Evolutionary conservation across 2,888 invertebrate genomes (phyloP), one percentile per base, ranked within the genome.

Genomic region (Campoletis raptor): DNA sequence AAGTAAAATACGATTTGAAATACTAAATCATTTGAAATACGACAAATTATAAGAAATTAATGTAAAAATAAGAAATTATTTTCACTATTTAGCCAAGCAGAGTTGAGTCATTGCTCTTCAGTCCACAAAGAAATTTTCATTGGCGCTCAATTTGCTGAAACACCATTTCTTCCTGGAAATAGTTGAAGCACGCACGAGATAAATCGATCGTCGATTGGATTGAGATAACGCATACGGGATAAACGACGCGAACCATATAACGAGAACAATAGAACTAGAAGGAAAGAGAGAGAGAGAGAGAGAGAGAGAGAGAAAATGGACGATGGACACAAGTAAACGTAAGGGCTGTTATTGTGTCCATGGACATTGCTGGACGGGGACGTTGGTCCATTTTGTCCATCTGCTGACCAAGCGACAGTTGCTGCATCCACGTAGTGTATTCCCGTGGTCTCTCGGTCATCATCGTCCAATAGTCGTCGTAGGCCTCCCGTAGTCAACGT

Each of bases 361-460:
- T 89, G 80, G 86, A 83, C 83, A 72, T 66, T 72, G 86, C 54
- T 52, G 83, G 67, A 73, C 91, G 91, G 93, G 92, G 92, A 91
- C 92, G 87, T 88, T 88, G 93, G 94, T 93, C 93, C 93, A 93
- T 93, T 90, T 88, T 92, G 93, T 93, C 93, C 94, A 94, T 94
- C 94, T 94, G 94, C 93, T 93, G 93, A 93, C 90, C 92, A 89
- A 92, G 93, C 93, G 90, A 85, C 90, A 89, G 90, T 90, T 89
- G 89, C 84, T 86, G 77, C 79, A 54, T 61, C 66, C 67, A 77
- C 30, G 74, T 48, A 77, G 42, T 45, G 40, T 61, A 40, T 61
- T 74, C 74, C 40, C 84, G 86, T 72, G 61, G 77, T 81, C 85
- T 83, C 85, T 52, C 52, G 84, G 81, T 85, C 84, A 61, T 85